Evolutionary conservation across 2,113 vertebrate genomes (phyloP).

Genomic region (Blennius ocellaris): DNA sequence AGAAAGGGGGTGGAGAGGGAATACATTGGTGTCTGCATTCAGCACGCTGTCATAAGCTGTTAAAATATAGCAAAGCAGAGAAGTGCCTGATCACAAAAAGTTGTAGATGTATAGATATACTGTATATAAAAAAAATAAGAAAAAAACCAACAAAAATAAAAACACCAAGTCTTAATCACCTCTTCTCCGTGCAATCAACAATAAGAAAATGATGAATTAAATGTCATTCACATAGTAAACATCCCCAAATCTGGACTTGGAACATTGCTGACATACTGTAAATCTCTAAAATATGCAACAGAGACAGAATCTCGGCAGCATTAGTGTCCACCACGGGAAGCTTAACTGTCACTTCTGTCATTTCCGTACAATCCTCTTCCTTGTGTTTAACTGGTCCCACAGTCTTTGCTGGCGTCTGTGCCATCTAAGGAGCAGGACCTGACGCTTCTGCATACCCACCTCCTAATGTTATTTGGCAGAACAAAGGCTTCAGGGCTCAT

Average conservation of each 20-base stretch:
- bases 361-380: constrained; percentile 55
- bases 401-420: constrained; percentile 59
- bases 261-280: constrained; percentile 54
- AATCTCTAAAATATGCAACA: constrained; percentile 45
- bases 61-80: constrained; percentile 23
- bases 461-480: constrained; percentile 79
- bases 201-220: constrained; percentile 37
- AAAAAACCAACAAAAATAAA: neutral
- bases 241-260: constrained; percentile 30
- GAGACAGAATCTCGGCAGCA: constrained; percentile 55
- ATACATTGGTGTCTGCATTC: constrained; percentile 30
- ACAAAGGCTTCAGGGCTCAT: constrained; percentile 71
- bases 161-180: constrained; percentile 41
- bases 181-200: constrained; percentile 3
- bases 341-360: constrained; percentile 60
- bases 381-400: constrained; percentile 66
- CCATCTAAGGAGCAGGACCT: constrained; percentile 70
- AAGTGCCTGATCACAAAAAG: constrained; percentile 27
- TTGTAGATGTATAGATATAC: neutral
- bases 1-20: constrained; percentile 35
- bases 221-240: constrained; percentile 32
- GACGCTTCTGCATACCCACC: constrained; percentile 75
- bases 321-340: constrained; percentile 56
- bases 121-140: too few species aligned
- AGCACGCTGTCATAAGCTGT: constrained; percentile 43